phyloP scores from a whole-genome alignment of 2,888 invertebrate species.

The Sceliomorpha sp. region DNA sequence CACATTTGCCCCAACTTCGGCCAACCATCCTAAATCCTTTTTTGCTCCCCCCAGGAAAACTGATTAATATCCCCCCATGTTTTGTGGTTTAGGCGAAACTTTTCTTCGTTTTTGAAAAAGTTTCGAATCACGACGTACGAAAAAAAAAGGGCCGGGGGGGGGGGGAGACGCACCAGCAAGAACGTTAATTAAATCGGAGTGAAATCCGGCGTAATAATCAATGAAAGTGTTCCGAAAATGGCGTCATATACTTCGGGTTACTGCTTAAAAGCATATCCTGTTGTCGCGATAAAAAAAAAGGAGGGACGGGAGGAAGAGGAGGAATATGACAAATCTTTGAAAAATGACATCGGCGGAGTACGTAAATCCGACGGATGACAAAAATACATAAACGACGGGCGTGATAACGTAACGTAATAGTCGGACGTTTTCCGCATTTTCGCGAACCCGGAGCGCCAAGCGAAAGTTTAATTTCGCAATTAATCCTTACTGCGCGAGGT shows the following conservation, averaged over 20 bases:
- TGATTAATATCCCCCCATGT: no score
- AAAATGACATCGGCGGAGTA: conserved; percentile 2
- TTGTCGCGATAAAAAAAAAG: conserved; percentile 11
- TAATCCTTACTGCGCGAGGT: conserved; percentile 41
- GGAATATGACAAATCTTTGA: no score
- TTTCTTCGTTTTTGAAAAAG: no score
- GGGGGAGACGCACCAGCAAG: no score
- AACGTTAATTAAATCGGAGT: conserved; percentile 72
- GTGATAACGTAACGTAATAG: conserved; percentile 19
- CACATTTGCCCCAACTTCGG: no score
- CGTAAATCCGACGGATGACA: conserved; percentile 34
- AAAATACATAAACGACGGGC: conserved; percentile 25
- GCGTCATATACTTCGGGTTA: no score
- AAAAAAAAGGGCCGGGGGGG: no score
- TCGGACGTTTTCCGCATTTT: conserved; percentile 25
- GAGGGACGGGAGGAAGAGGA: background rate
- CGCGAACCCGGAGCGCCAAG: conserved; percentile 29
- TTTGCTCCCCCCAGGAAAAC: no score
- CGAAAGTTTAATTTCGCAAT: conserved; percentile 60
- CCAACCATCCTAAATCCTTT: no score
- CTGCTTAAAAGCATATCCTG: no score
- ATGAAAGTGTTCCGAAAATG: conserved; percentile 73
- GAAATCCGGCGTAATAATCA: conserved; percentile 77
- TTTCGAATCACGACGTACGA: no score
- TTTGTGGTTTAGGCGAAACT: no score